Percentiles rank a stretch among this genome's conserved stretches.
Evolutionary conservation across 1,140 invertebrate species (phyloP).

Genomic region (Drosophila navojoa): DNA sequence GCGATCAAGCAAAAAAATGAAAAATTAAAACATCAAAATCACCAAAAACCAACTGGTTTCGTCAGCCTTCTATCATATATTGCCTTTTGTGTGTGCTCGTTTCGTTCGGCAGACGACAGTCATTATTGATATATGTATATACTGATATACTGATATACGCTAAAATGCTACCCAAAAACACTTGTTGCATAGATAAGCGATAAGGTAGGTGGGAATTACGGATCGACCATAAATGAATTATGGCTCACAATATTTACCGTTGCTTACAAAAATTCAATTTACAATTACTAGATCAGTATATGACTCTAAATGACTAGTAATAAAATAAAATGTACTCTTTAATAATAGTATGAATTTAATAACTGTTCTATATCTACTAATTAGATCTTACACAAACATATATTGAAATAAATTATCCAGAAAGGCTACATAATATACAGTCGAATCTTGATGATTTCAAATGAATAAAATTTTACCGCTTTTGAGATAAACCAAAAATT

Average conservation of each 20-base stretch:
- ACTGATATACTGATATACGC: not conserved
- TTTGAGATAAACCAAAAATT: no score
- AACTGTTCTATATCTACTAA: no score
- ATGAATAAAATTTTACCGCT: no score
- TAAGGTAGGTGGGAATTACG: slow-evolving; percentile 4
- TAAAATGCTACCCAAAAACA: slow-evolving; percentile 6
- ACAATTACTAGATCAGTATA: no score
- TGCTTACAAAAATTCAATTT: not conserved
- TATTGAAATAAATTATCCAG: no score
- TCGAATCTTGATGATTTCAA: no score
- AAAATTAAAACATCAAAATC: slow-evolving; percentile 15
- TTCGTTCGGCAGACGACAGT: slow-evolving; percentile 1
- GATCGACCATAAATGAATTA: not conserved
- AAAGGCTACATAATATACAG: no score
- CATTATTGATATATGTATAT: slow-evolving; percentile 13
- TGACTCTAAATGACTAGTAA: no score
- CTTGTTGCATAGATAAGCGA: slow-evolving; percentile 29
- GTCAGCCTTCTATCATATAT: slow-evolving; percentile 23
- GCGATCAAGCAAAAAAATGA: slow-evolving; percentile 1
- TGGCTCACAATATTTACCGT: not conserved
- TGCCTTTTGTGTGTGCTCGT: slow-evolving; percentile 8
- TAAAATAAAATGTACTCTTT: no score
- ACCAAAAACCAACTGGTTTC: slow-evolving; percentile 27
- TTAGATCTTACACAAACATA: no score
- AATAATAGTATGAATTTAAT: no score